These are phyloP conservation scores for human DNA, from an alignment of 2,113 vertebrate species.

Conservation along the genomic window GRCh38 chr1:167139001-167139500, in stretches of 20 bases:
- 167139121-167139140: neutral
- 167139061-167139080: neutral
- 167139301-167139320: neutral
- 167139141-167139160: neutral
- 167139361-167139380: neutral
- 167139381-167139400: too few relatives aligned
- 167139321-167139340: neutral
- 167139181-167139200: neutral
- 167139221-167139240: neutral
- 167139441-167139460: neutral
- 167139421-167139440: neutral
- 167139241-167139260: neutral
- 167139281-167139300: neutral
- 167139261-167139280: rapidly evolving
- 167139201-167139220: neutral
- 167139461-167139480: neutral
- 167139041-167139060: neutral
- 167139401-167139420: neutral
- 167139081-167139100: neutral
- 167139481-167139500: neutral
- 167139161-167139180: neutral
- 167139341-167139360: neutral
- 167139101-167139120: neutral
- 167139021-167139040: neutral
- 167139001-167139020: neutral